phyloP scores from a whole-genome alignment of 2,888 invertebrate species.

The Digitonthophagus gazella region DNA sequence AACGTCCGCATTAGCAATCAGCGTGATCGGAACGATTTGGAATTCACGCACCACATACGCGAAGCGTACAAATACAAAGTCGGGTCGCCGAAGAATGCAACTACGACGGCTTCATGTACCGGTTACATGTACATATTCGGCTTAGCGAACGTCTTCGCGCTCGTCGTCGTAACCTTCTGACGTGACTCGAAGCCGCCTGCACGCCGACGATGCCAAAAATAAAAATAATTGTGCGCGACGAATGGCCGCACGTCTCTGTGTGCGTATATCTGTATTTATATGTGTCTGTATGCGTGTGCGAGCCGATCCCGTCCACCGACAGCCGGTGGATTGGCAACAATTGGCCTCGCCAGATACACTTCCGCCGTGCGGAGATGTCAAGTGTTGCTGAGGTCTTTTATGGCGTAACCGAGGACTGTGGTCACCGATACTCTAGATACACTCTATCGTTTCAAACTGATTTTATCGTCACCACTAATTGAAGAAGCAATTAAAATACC shows the following conservation, averaged over 20 bases:
- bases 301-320: not conserved
- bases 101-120: not conserved
- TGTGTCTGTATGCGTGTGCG: not conserved
- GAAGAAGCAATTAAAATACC: not conserved
- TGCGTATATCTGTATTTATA: not conserved
- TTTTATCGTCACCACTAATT: not conserved
- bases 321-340: not conserved
- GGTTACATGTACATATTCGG: not conserved
- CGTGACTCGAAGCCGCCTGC: not conserved
- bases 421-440: not conserved
- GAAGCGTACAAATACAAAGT: not conserved
- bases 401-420: not conserved
- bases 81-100: not conserved
- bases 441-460: too few species aligned
- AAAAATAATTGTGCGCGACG: not conserved
- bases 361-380: not conserved
- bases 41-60: conserved; percentile 15
- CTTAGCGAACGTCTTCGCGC: not conserved
- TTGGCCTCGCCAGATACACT: not conserved
- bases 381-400: not conserved
- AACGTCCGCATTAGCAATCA: conserved; percentile 22
- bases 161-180: not conserved
- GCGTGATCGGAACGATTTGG: conserved; percentile 23
- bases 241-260: not conserved
- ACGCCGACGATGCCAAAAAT: not conserved